Base-by-base conservation (phyloP, 2,797 vertebrate species). In the Geranospiza caerulescens region DNA sequence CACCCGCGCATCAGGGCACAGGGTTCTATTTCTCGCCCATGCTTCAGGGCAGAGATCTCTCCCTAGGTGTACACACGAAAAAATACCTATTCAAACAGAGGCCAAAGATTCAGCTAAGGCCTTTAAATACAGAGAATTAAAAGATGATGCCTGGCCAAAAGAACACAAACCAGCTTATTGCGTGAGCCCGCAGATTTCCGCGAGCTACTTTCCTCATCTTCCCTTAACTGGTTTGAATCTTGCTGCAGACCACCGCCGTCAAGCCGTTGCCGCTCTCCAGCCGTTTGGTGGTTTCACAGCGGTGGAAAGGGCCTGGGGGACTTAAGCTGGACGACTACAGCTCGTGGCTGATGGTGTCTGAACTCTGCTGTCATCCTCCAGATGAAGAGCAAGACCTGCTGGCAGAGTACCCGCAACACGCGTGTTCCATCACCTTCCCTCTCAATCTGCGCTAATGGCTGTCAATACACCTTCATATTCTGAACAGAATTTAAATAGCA, bases 21-120 rank as follows among this genome's bases (percentile, higher is more conserved):
- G 27, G 70, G 34, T 40, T 19, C 42, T 4, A 48, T 20, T 31
- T 36, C 71, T 59, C 5, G 2, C 20, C n/a, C 14, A 0, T 5
- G 73, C 50, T 44, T 48, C 42, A 22, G 66, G 25, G 59, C 38
- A 40, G 23, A 27, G 33, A 9, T 6, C 21, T 50, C 80, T 36
- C n/a, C 2, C 48, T 4, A 11, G 59, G 19, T 3, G 19, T 9
- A 10, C 11, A 1, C 0, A 9, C 12, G 34, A 14, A 18, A 52
- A 27, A 76, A 47, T 1, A 48, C 9, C 27, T 42, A 10, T 15
- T 56, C 26, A 14, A 45, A 45, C 1, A 15, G 22, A 70, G 23
- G 25, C 38, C 38, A n/a, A 47, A 34, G 22, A 47, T 34, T 68
- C 47, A 38, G n/a, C 25, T 21, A 19, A 40, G 20, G 21, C 26